Evolutionary conservation across 2,797 vertebrate species (phyloP).

Genomic region (Falco cherrug): DNA sequence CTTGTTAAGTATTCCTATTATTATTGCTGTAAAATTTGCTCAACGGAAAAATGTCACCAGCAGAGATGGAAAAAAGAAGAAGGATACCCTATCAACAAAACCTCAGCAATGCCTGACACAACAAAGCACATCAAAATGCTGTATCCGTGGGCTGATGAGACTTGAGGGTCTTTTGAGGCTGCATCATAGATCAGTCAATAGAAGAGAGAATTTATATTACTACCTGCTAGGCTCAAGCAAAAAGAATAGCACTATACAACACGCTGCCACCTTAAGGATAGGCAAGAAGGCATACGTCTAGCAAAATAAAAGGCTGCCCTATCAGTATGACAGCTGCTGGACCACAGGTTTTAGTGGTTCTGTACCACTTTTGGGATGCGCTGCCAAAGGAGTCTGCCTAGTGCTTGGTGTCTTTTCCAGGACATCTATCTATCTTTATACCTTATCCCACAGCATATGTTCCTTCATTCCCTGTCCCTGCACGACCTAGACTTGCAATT

Average conservation of each 20-base stretch:
- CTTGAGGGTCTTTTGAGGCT: not conserved
- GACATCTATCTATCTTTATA: not conserved
- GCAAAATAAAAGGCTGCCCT: not conserved
- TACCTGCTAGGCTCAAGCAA: not conserved
- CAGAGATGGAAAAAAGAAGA: not conserved
- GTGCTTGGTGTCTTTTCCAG: not conserved
- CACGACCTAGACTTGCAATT: not conserved
- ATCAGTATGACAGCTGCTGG: not conserved
- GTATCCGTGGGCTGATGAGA: not conserved
- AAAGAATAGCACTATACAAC: not conserved
- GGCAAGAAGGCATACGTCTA: not conserved
- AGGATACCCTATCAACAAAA: not conserved
- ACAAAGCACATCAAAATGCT: not conserved
- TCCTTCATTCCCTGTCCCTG: not conserved
- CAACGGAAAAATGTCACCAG: not conserved
- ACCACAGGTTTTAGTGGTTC: not conserved
- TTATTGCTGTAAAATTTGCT: not conserved
- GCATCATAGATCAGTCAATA: not conserved
- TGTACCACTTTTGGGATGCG: not conserved
- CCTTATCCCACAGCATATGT: not conserved
- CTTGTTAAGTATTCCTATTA: not conserved
- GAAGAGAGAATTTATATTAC: not conserved
- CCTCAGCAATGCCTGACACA: not conserved
- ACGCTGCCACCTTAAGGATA: not conserved
- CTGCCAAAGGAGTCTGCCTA: not conserved